Percentiles rank a stretch among this genome's conserved stretches.
Conservation (phyloP, 2,113 vertebrate species). For the Barbus barbus region DNA sequence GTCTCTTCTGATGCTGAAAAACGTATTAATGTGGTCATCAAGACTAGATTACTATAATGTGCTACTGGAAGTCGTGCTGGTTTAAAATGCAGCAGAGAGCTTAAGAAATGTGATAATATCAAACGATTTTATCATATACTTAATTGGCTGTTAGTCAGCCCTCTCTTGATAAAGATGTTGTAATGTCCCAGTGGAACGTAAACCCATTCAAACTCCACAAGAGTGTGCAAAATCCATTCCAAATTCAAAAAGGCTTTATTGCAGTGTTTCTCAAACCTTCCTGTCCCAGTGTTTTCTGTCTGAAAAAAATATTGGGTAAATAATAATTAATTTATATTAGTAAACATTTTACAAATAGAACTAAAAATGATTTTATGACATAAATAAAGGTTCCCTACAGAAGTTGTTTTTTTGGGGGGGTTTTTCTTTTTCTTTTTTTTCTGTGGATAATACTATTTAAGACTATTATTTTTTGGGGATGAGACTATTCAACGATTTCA, state of each 20-base stretch:
- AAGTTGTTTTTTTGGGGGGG: too few relatives aligned
- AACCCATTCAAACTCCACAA: neutral
- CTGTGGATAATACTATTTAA: too few relatives aligned
- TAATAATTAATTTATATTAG: neutral
- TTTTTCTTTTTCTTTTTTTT: too few relatives aligned
- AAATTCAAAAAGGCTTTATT: neutral
- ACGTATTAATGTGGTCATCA: neutral
- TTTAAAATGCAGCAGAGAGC: neutral
- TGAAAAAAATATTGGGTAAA: neutral
- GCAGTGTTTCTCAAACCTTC: neutral
- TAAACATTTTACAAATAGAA: too few relatives aligned
- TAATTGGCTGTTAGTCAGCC: neutral
- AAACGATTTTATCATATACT: neutral
- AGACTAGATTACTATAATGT: neutral
- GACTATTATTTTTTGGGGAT: too few relatives aligned
- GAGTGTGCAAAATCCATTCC: neutral
- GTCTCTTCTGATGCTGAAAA: neutral
- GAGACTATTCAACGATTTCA: too few relatives aligned
- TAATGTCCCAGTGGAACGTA: neutral
- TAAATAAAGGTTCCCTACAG: too few relatives aligned
- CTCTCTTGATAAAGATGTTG: too few relatives aligned
- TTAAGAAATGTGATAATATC: neutral
- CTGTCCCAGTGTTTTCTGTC: neutral
- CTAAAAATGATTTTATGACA: too few relatives aligned
- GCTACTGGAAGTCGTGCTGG: neutral